phyloP scores from a whole-genome alignment of 2,888 invertebrate genomes.

The Escarpia spicata region DNA sequence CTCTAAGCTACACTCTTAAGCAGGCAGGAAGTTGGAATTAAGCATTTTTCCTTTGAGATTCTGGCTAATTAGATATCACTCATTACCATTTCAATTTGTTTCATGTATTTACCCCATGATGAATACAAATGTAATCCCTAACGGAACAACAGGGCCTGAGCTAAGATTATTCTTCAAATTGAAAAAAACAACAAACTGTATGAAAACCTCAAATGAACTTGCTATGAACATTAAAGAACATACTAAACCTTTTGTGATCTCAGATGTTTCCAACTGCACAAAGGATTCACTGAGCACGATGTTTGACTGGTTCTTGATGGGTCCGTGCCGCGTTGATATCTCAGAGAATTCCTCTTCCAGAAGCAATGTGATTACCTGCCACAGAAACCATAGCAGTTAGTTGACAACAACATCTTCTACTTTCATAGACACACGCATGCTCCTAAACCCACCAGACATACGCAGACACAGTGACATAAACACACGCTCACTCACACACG shows the following conservation, averaged over 20 bases:
- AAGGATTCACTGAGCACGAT: slow-evolving; percentile 55
- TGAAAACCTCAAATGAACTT: neutral
- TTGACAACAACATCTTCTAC: neutral
- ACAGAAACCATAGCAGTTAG: neutral
- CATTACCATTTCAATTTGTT: too few relatives aligned
- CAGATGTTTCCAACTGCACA: slow-evolving; percentile 47
- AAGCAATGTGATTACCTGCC: slow-evolving; percentile 55
- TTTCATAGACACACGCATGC: too few relatives aligned
- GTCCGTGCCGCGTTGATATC: slow-evolving; percentile 36
- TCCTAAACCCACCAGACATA: too few relatives aligned
- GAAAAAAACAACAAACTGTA: neutral
- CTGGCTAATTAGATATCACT: too few relatives aligned
- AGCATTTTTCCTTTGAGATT: too few relatives aligned
- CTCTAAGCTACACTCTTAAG: too few relatives aligned
- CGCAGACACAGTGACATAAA: too few relatives aligned
- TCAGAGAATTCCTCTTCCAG: slow-evolving; percentile 54
- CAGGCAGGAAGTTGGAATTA: too few relatives aligned
- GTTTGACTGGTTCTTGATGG: slow-evolving; percentile 46
- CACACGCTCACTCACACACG: too few relatives aligned
- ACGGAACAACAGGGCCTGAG: too few relatives aligned
- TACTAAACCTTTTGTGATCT: slow-evolving; percentile 53
- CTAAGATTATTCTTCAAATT: neutral
- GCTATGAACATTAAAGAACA: neutral
- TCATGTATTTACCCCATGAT: too few relatives aligned
- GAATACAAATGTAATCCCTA: too few relatives aligned